A percentile compares a stretch with the other conserved stretches of the same genome.
These are phyloP conservation scores for Holothuria scabra DNA, from an alignment of 53 echinoderm and acorn worm genomes.

Conservation along the genomic window DNA sequence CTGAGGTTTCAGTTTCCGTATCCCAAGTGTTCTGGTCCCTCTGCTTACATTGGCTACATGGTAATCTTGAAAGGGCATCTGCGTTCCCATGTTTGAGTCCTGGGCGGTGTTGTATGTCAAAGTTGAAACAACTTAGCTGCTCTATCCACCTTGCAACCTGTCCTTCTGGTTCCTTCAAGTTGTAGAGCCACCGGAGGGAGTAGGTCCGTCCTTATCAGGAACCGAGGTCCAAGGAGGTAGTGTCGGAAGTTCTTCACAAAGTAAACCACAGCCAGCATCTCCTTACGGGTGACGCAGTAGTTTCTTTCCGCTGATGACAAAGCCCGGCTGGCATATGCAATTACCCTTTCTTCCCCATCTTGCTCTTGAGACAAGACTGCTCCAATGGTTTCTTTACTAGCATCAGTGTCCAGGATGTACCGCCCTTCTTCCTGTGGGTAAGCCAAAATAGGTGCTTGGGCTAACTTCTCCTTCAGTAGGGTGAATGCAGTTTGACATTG, in stretches of 20 bases:
- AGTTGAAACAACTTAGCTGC: not conserved
- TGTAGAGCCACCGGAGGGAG: too few relatives aligned
- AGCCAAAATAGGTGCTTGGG: too few relatives aligned
- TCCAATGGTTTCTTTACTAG: constrained; percentile 60
- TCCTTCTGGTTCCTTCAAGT: constrained; percentile 57
- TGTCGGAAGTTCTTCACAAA: not conserved
- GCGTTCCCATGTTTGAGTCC: not conserved
- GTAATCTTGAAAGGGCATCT: constrained; percentile 1
- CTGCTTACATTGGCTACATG: constrained; percentile 15
- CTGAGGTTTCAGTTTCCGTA: not conserved
- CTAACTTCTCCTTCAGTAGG: too few relatives aligned
- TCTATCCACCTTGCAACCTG: not conserved
- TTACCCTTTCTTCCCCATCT: too few relatives aligned
- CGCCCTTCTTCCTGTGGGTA: constrained; percentile 32
- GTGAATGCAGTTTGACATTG: constrained; percentile 40
- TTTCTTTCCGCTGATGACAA: constrained; percentile 43
- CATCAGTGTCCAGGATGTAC: constrained; percentile 60
- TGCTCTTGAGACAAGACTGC: too few relatives aligned
- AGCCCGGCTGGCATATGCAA: too few relatives aligned
- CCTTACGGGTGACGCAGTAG: not conserved
- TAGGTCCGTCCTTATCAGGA: constrained; percentile 51
- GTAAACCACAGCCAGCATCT: not conserved
- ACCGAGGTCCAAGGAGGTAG: not conserved
- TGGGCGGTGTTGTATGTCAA: constrained; percentile 3
- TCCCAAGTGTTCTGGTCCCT: not conserved